Percentiles rank a stretch among this genome's conserved stretches.
These are phyloP conservation scores for Lysandra bellargus DNA, from an alignment of 2,888 invertebrate species.

Conservation along the genomic window DNA sequence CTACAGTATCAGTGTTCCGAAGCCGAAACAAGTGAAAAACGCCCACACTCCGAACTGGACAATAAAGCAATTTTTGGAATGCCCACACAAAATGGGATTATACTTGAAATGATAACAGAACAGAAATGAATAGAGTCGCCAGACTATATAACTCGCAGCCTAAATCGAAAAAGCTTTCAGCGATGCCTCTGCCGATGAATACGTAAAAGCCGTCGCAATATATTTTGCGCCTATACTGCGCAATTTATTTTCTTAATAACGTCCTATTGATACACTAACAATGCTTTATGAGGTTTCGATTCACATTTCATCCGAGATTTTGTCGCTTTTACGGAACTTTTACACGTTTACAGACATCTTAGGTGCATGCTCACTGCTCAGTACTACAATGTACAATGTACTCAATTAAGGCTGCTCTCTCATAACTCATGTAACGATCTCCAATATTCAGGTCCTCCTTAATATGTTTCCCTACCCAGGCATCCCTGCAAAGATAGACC, in stretches of 20 bases:
- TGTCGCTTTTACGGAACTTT: neutral
- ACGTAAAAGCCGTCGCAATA: constrained; percentile 41
- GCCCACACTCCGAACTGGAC: neutral
- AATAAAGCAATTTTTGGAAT: constrained; percentile 30
- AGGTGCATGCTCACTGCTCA: neutral
- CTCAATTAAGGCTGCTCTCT: too few relatives aligned
- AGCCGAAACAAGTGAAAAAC: constrained; percentile 6
- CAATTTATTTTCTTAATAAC: constrained; percentile 40
- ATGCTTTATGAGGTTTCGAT: constrained; percentile 21
- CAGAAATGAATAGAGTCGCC: constrained; percentile 36
- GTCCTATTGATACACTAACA: constrained; percentile 35
- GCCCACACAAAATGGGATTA: constrained; percentile 33
- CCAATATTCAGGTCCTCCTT: neutral
- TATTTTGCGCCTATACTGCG: constrained; percentile 39
- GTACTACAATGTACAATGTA: too few relatives aligned
- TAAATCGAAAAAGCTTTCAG: constrained; percentile 44
- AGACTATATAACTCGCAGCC: constrained; percentile 41
- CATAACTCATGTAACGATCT: neutral
- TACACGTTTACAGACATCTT: neutral
- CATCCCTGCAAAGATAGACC: neutral
- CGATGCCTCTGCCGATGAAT: constrained; percentile 42
- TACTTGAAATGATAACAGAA: constrained; percentile 38
- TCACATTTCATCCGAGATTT: neutral
- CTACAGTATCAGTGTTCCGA: neutral
- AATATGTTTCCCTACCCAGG: neutral